Percentiles rank a stretch among this genome's conserved stretches.
Evolutionary conservation across 1,140 invertebrate genomes (phyloP).

Genomic region (Acyrthosiphon pisum): DNA sequence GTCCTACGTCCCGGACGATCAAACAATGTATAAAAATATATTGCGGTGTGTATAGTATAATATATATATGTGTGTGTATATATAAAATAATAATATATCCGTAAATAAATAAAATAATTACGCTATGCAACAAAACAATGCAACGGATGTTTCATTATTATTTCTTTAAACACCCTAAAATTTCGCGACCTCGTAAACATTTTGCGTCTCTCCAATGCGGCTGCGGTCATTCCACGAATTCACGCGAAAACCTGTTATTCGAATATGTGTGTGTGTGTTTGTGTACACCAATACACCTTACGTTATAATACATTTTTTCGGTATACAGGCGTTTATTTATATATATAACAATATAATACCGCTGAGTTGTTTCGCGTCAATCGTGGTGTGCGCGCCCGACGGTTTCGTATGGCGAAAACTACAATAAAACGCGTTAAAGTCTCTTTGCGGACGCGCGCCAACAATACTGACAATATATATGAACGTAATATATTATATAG

Average conservation of each 20-base stretch:
- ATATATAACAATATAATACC: background rate
- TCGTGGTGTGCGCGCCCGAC: background rate
- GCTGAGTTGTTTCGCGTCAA: background rate
- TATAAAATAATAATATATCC: background rate
- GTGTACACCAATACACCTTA: background rate
- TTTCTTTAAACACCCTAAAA: background rate
- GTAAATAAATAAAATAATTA: slow-evolving; percentile 20
- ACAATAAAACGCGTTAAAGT: slow-evolving; percentile 5
- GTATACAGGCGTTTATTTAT: background rate
- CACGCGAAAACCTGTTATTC: slow-evolving; percentile 28
- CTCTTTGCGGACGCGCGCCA: background rate
- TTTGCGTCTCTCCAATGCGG: background rate
- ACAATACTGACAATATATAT: background rate
- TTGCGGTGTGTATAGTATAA: background rate
- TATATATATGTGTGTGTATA: background rate
- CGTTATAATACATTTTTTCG: background rate
- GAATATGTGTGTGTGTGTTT: background rate
- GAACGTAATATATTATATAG: background rate
- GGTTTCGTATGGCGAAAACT: background rate
- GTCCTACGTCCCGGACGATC: slow-evolving; percentile 16
- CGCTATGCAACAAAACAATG: background rate
- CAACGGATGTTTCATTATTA: background rate
- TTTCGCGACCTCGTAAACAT: slow-evolving; percentile 14
- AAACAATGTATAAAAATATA: background rate
- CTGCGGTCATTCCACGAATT: slow-evolving; percentile 9